Evolutionary conservation across 2,888 invertebrate genomes (phyloP), one percentile per base, ranked within the genome.

Genomic region (Linnaemya vulpina): DNA sequence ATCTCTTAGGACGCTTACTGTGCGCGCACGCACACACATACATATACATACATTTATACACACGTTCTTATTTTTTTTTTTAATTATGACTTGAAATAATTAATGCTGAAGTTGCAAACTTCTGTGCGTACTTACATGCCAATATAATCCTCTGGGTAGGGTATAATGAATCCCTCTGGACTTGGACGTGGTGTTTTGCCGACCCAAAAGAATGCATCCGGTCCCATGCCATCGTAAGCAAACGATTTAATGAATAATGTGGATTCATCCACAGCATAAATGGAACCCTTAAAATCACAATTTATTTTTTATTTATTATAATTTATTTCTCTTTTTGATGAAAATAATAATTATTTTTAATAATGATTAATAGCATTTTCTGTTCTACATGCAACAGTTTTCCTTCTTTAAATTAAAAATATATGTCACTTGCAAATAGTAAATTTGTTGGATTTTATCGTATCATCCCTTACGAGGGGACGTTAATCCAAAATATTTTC

Each of bases 191-290:
- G 94, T 4, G 95, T 95, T 89, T 96, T 96, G 15, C 97, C 97
- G 82, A 97, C 96, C 97, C 97, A 98, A 94, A 98, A 98, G 93
- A 95, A 97, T 0, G 97, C 97, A 91, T 96, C 97, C 84, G 97
- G 97, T 10, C 96, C 97, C 9, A 95, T 96, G 55, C 98, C 98
- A 90, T 97, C 97, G 91, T 98, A 98, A 60, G 95, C 95, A 92
- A 98, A 98, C 55, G 96, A 96, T 89, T 96, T 96, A 89, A 98
- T 96, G 93, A 96, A 97, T 84, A 98, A 94, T 20, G 97, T 98
- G 90, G 94, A 95, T 90, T 98, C 97, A 90, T 98, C 98, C 8
- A 97, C 96, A 0, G 97, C 97, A 93, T 96, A 98, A 38, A 96
- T 96, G 1, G 94, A 95, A 43, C 98, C 98, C 87, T 94, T 84